phyloP scores from a whole-genome alignment of 2,888 invertebrate species.

The Spisula solida region DNA sequence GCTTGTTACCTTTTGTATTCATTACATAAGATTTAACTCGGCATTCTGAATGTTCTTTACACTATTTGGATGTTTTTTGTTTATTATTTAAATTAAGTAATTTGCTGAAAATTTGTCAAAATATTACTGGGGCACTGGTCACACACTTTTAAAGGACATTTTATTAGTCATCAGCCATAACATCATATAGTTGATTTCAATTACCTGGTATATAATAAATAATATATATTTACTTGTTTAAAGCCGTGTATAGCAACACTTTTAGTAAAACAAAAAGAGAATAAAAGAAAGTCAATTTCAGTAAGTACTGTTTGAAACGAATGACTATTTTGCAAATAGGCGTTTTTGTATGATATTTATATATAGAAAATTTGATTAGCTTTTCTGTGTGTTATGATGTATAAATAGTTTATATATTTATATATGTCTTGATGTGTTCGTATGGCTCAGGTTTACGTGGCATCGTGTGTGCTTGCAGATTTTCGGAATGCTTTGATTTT shows the following conservation, averaged over 20 bases:
- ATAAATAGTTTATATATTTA: background rate
- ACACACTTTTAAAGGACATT: background rate
- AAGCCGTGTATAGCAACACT: slow-evolving; percentile 21
- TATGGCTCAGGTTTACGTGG: background rate
- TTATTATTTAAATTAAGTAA: too few relatives aligned
- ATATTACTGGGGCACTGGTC: too few relatives aligned
- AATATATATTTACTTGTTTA: slow-evolving; percentile 29
- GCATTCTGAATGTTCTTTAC: too few relatives aligned
- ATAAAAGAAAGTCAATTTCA: slow-evolving; percentile 26
- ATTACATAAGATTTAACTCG: too few relatives aligned
- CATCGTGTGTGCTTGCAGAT: background rate
- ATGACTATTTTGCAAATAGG: slow-evolving; percentile 13
- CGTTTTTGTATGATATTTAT: slow-evolving; percentile 13
- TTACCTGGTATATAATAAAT: background rate
- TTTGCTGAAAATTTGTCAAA: too few relatives aligned
- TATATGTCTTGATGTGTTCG: background rate
- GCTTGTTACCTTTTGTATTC: too few relatives aligned
- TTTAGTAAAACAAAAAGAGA: background rate
- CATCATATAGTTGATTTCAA: background rate
- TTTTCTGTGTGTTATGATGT: slow-evolving; percentile 8
- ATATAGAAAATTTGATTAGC: slow-evolving; percentile 41
- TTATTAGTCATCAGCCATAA: background rate
- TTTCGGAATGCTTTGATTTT: background rate
- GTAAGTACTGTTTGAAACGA: slow-evolving; percentile 31
- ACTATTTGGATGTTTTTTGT: too few relatives aligned